Conservation (phyloP, 2,888 invertebrate genomes). For the Euplexia lucipara region DNA sequence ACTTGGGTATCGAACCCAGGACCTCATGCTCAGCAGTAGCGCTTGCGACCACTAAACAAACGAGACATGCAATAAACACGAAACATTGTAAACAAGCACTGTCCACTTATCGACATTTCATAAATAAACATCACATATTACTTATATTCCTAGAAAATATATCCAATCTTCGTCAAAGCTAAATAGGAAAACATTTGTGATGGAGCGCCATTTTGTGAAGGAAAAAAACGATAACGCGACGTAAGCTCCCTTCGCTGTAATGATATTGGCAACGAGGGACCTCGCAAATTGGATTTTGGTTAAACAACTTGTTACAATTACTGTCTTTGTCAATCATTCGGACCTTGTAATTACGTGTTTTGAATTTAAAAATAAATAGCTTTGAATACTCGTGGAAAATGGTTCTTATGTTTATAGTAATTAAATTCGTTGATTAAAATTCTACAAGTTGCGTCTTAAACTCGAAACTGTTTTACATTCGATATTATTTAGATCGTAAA, state of each 20-base stretch:
- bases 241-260: slow-evolving; percentile 67
- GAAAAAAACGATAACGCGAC: slow-evolving; percentile 48
- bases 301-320: slow-evolving; percentile 84
- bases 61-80: no score
- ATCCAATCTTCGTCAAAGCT: slow-evolving; percentile 47
- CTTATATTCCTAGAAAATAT: slow-evolving; percentile 16
- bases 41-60: no score
- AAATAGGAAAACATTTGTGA: slow-evolving; percentile 71
- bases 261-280: slow-evolving; percentile 66
- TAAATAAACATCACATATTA: slow-evolving; percentile 44
- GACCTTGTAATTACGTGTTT: slow-evolving; percentile 8
- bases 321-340: slow-evolving; percentile 49
- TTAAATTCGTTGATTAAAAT: not conserved
- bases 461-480: not conserved
- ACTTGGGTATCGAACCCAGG: no score
- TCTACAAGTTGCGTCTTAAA: slow-evolving; percentile 10
- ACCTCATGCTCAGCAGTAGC: no score
- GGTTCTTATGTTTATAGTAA: not conserved
- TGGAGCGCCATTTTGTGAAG: slow-evolving; percentile 64
- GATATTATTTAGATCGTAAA: slow-evolving; percentile 6
- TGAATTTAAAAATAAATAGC: slow-evolving; percentile 13
- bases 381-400: not conserved
- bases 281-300: slow-evolving; percentile 82
- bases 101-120: slow-evolving; percentile 14
- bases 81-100: slow-evolving; percentile 20